These are phyloP conservation scores for Pentalonia nigronervosa DNA, from an alignment of 1,140 invertebrate genomes.

Conservation along the genomic window DNA sequence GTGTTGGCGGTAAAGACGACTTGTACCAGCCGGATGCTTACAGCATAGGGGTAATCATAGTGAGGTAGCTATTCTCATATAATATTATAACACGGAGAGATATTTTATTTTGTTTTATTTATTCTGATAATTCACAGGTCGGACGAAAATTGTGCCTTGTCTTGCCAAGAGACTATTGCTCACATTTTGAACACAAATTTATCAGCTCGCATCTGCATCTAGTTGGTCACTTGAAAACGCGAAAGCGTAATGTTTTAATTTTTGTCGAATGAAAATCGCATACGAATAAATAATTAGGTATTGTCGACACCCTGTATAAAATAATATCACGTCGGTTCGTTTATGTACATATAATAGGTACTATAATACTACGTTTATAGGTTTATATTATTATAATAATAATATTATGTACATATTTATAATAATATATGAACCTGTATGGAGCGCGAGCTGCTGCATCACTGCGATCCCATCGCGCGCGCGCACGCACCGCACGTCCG, in stretches of 20 bases:
- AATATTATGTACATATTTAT: background rate
- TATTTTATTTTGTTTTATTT: background rate
- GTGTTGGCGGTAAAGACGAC: no score
- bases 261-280: background rate
- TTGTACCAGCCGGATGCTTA: no score
- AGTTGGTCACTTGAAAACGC: background rate
- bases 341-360: background rate
- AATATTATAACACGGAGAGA: background rate
- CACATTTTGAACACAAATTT: background rate
- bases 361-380: background rate
- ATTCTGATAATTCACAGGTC: no score
- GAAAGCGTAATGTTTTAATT: no score
- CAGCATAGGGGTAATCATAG: no score
- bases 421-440: background rate
- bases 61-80: no score
- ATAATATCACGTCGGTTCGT: background rate
- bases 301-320: background rate
- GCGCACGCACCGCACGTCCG: slow-evolving; percentile 30
- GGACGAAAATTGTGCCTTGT: background rate
- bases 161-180: background rate
- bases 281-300: background rate
- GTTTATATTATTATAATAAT: background rate
- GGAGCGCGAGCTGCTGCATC: background rate
- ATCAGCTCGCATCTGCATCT: background rate
- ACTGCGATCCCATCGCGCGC: background rate